phyloP scores from a whole-genome alignment of 2,888 invertebrate genomes.

The Limnephilus lunatus region DNA sequence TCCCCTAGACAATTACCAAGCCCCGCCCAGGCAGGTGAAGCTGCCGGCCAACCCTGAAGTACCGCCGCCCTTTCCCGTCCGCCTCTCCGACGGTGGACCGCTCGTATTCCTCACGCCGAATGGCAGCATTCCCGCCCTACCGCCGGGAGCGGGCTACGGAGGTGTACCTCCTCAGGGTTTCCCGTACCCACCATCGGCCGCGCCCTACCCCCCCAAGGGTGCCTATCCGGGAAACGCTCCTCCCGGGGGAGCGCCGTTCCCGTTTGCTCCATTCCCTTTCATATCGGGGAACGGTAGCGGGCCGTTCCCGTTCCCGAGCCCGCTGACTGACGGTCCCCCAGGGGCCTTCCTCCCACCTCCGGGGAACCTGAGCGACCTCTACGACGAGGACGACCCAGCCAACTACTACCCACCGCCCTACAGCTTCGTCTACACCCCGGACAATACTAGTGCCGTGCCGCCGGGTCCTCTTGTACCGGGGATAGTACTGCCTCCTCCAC shows the following conservation, averaged over 20 bases:
- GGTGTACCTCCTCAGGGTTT: conserved; percentile 77
- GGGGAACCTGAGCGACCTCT: conserved; percentile 85
- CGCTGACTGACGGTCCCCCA: conserved; percentile 67
- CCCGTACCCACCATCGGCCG: conserved; percentile 74
- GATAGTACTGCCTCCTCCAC: conserved; percentile 91
- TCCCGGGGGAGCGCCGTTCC: conserved; percentile 82
- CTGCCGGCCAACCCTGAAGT: conserved; percentile 89
- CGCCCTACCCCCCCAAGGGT: conserved; percentile 77
- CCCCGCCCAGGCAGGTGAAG: conserved; percentile 90
- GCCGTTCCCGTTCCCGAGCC: conserved; percentile 75
- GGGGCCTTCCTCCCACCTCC: conserved; percentile 81
- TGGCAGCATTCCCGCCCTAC: conserved; percentile 84
- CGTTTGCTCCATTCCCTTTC: conserved; percentile 81
- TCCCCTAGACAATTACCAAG: conserved; percentile 90
- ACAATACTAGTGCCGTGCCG: conserved; percentile 86
- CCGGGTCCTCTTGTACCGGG: conserved; percentile 93
- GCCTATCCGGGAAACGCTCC: conserved; percentile 82
- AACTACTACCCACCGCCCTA: conserved; percentile 95
- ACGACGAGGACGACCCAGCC: conserved; percentile 94
- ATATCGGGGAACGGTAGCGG: conserved; percentile 78
- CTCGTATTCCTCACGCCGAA: conserved; percentile 91
- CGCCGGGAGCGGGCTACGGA: conserved; percentile 80
- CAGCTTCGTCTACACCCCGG: conserved; percentile 89
- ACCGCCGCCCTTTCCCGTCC: conserved; percentile 96
- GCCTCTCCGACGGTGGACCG: conserved; percentile 90